Base-by-base conservation (phyloP, 2,113 vertebrate species). In the Albula glossodonta region DNA sequence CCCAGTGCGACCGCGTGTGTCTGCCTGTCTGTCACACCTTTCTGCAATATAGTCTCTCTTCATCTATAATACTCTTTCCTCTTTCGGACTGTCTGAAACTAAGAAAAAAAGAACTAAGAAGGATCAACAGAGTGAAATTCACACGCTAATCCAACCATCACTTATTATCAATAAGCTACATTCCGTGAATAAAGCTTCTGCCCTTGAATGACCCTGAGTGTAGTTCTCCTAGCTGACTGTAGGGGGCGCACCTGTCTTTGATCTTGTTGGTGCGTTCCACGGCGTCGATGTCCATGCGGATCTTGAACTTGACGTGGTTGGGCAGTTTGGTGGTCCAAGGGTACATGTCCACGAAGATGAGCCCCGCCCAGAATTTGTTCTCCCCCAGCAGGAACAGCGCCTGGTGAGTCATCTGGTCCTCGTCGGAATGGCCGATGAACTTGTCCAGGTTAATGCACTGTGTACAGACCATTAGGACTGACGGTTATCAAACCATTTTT, bases 211-310 rank as follows among this genome's bases (percentile, higher is more conserved):
- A 22, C 5, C 15, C 17, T 22, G 22, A 66, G 6, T 66, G 17
- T 19, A 66, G 60, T 15, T 66, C 60, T 66, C 17, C 60, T 41
- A 4, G 17, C 60, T 66, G 6, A 66, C 22, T 66, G 5, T 15
- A 5, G 22, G 60, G 22, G 17, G 19, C 17, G 19, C 95, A 96
- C 98, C 98, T 97, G 95, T 99, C 98, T 93, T 97, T 98, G 91
- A 99, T 97, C 93, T 99, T 99, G 89, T 99, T 99, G 90, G 98
- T 99, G 84, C 98, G 96, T 92, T 99, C 97, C 90, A 99, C 97
- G 8, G 96, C 95, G 1, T 99, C 98, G 48, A 99, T 99, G 91
- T 99, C 98, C 98, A 99, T 99, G 84, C 97, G 97, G 89, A 99
- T 99, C 94, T 99, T 99, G 90, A 98, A 99, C 85, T 94, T 97